phyloP scores from a whole-genome alignment of 2,113 vertebrate genomes.

The Dipodomys stephensi region DNA sequence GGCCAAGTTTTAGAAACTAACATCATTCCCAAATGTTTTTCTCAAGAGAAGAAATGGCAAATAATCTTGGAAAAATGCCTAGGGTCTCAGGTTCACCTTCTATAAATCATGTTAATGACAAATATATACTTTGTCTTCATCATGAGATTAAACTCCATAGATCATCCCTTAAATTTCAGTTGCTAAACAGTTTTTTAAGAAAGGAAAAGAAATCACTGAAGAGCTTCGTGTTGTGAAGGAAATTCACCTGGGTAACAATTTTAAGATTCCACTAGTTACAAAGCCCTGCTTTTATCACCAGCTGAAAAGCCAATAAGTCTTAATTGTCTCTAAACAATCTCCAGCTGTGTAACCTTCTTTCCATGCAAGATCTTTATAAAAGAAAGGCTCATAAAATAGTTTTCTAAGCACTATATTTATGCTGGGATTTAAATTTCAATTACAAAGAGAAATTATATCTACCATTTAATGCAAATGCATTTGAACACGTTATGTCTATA shows the following conservation, averaged over 20 bases:
- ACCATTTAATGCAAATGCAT: slow-evolving; percentile 69
- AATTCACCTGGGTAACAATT: slow-evolving; percentile 63
- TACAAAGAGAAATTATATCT: slow-evolving; percentile 79
- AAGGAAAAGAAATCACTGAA: slow-evolving; percentile 31
- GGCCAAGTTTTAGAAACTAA: neutral
- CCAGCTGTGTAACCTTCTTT: slow-evolving; percentile 63
- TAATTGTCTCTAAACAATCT: slow-evolving; percentile 76
- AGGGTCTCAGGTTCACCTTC: neutral
- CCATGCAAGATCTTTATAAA: slow-evolving; percentile 17
- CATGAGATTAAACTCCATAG: neutral
- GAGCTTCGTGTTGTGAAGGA: slow-evolving; percentile 13
- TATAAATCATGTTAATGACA: slow-evolving; percentile 20
- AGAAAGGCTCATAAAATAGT: slow-evolving; percentile 71
- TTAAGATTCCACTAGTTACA: slow-evolving; percentile 38
- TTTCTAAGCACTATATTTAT: slow-evolving; percentile 65
- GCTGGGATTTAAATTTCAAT: slow-evolving; percentile 81
- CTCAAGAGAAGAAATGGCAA: neutral
- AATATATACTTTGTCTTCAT: slow-evolving; percentile 49
- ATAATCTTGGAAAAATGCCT: neutral
- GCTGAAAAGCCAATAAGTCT: slow-evolving; percentile 73
- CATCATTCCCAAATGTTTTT: neutral
- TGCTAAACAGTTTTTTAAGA: slow-evolving; percentile 26
- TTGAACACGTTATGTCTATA: slow-evolving; percentile 70
- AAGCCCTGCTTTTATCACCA: slow-evolving; percentile 30
- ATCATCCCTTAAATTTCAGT: slow-evolving; percentile 46